phyloP scores from a whole-genome alignment of 2,888 invertebrate species.

The Campopleginae sp. region DNA sequence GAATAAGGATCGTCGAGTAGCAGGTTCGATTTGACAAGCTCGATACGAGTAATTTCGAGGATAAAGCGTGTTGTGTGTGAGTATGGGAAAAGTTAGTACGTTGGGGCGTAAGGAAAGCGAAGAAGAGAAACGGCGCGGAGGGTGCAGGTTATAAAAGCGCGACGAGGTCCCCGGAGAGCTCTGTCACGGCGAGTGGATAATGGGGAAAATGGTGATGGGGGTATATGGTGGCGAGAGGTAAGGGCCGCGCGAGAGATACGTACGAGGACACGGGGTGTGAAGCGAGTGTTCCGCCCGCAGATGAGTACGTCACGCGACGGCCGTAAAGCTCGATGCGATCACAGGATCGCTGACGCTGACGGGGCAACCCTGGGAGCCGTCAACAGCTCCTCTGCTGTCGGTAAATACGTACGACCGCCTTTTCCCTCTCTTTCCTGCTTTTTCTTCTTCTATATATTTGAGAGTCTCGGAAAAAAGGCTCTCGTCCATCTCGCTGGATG shows the following conservation, averaged over 20 bases:
- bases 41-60: constrained; percentile 10
- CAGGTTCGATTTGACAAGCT: neutral
- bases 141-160: constrained; percentile 48
- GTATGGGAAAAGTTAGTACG: constrained; percentile 36
- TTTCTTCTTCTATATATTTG: constrained; percentile 69
- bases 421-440: constrained; percentile 66
- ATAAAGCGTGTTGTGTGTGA: constrained; percentile 4
- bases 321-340: constrained; percentile 83
- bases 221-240: constrained; percentile 59
- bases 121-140: constrained; percentile 11
- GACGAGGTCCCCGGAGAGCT: constrained; percentile 80
- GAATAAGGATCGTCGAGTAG: neutral
- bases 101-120: constrained; percentile 16
- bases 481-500: constrained; percentile 54
- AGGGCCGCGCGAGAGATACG: constrained; percentile 43
- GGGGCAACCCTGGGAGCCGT: constrained; percentile 83
- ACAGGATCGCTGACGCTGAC: constrained; percentile 82
- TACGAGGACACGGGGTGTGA: constrained; percentile 46
- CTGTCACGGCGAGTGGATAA: constrained; percentile 83
- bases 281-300: constrained; percentile 70
- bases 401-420: constrained; percentile 28
- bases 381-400: constrained; percentile 79
- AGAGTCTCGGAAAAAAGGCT: constrained; percentile 43
- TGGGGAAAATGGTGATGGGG: constrained; percentile 81
- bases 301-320: constrained; percentile 83